Evolutionary conservation across 2,113 vertebrate species (phyloP), one percentile per base, ranked within the genome.

Genomic region (Elgaria multicarinata): DNA sequence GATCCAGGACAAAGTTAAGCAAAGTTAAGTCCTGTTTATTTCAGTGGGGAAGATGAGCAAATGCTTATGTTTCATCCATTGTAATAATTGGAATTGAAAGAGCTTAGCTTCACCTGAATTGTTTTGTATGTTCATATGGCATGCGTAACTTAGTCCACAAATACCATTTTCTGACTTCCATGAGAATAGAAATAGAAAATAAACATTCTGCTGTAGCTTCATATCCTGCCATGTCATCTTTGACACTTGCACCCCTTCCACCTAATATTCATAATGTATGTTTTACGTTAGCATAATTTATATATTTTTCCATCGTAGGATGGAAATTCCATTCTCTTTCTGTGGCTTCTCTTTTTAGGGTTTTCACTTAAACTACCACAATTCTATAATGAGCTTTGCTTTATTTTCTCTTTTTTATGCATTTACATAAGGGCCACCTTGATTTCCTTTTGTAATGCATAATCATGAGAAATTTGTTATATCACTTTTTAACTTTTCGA

Each of bases 91-190:
- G 83, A 53, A 33, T 85, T 26, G 2, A 53, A 55, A 71, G 33
- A 53, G 44, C 28, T 85, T 50, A 24, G 36, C 22, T 53, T 71
- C 50, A 3, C 20, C 4, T 13, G 46, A 72, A 50, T 69, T 5
- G 50, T 53, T 53, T 53, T 53, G 10, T 53, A 42, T 75, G 16
- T 1, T 55, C 0, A n/a, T 69, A 53, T 46, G 2, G 4, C 83
- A 88, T 93, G 83, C 14, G 55, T 88, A 58, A 16, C 9, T 72
- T 83, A 76, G 87, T 22, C 46, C 74, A 53, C 88, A 87, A 87
- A 89, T 58, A 24, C 14, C 12, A 80, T 39, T 62, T 74, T 71
- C 2, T 72, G 4, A 13, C 83, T 39, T 75, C 71, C 66, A 28
- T 77, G 0, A 4, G 81, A 87, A 90, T 76, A 85, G 83, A 83